phyloP scores from a whole-genome alignment of 2,888 invertebrate species.

The Spilosoma lubricipeda region DNA sequence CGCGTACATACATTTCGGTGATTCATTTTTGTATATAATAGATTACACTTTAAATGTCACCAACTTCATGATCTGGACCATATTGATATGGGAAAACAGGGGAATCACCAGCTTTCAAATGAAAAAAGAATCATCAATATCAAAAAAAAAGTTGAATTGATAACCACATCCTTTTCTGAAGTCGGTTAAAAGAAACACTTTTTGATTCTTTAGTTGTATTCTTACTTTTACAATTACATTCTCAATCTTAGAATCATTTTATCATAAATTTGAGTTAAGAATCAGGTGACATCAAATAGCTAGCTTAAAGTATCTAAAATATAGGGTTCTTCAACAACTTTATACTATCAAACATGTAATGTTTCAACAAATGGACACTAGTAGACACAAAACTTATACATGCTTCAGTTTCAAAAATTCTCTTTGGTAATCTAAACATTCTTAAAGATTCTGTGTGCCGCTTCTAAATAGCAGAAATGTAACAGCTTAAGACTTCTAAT shows the following conservation, averaged over 20 bases:
- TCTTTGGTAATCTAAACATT: background rate
- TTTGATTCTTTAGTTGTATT: slow-evolving; percentile 11
- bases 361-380: background rate
- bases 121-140: too few relatives aligned
- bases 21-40: too few relatives aligned
- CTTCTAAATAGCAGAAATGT: background rate
- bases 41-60: too few relatives aligned
- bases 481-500: background rate
- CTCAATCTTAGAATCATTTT: slow-evolving; percentile 16
- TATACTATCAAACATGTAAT: background rate
- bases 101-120: too few relatives aligned
- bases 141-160: too few relatives aligned
- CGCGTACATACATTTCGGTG: too few relatives aligned
- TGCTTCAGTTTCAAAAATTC: background rate
- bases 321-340: background rate
- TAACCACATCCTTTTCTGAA: too few relatives aligned
- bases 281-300: slow-evolving; percentile 22
- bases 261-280: slow-evolving; percentile 13
- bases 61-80: too few relatives aligned
- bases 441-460: background rate
- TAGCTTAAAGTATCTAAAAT: slow-evolving; percentile 9
- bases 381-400: background rate
- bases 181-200: background rate
- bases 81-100: too few relatives aligned
- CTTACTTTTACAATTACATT: slow-evolving; percentile 19